These are phyloP conservation scores for Apocrypta bakeri DNA, from an alignment of 1,140 invertebrate genomes.

Conservation along the genomic window DNA sequence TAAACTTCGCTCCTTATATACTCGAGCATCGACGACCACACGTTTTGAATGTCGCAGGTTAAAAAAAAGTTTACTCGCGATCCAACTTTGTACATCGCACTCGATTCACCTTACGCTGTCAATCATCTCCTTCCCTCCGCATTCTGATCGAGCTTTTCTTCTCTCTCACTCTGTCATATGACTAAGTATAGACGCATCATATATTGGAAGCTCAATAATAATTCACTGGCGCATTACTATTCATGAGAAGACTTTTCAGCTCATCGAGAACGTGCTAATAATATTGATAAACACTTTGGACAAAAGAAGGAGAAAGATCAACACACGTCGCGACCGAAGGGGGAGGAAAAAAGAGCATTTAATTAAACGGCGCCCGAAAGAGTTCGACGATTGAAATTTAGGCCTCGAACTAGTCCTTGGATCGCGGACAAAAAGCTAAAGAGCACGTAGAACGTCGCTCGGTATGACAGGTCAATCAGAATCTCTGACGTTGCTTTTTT, in stretches of 20 bases:
- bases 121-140: conserved; percentile 32
- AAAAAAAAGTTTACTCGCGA: background rate
- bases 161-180: background rate
- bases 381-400: conserved; percentile 17
- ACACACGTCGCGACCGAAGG: conserved; percentile 36
- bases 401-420: conserved; percentile 34
- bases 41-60: background rate
- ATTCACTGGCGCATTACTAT: conserved; percentile 30
- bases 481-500: too few species aligned
- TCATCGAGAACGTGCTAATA: conserved; percentile 47
- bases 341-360: conserved; percentile 38
- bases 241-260: conserved; percentile 25
- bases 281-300: conserved; percentile 52
- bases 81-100: background rate
- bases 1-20: background rate
- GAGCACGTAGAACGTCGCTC: background rate
- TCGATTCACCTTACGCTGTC: background rate
- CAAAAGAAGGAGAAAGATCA: conserved; percentile 23
- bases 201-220: conserved; percentile 10
- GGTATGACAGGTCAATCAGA: conserved; percentile 44
- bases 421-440: conserved; percentile 37
- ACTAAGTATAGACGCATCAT: background rate
- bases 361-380: conserved; percentile 45
- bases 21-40: background rate
- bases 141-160: conserved; percentile 16